These are phyloP conservation scores for Esperia sulphurella DNA, from an alignment of 2,888 invertebrate species.

Conservation along the genomic window DNA sequence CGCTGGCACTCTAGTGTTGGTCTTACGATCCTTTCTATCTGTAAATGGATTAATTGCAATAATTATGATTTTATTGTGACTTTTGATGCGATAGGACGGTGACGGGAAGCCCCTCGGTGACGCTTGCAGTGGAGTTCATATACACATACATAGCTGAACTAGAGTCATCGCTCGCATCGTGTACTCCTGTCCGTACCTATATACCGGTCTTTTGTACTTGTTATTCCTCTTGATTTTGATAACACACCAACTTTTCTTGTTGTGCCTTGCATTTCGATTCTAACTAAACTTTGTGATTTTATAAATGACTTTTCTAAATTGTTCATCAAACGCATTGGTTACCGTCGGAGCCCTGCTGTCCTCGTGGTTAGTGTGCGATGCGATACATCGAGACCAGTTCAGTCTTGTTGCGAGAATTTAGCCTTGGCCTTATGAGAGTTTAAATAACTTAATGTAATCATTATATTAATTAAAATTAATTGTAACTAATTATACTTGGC, in stretches of 20 bases:
- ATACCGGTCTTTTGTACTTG: constrained; percentile 12
- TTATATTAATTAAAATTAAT: constrained; percentile 55
- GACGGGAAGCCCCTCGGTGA: constrained; percentile 33
- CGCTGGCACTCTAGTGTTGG: constrained; percentile 78
- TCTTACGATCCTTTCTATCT: constrained; percentile 64
- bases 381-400: constrained; percentile 61
- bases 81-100: constrained; percentile 31
- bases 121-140: constrained; percentile 39
- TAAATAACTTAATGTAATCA: constrained; percentile 74
- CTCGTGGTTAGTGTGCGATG: constrained; percentile 51
- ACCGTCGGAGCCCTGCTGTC: constrained; percentile 12
- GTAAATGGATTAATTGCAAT: constrained; percentile 60
- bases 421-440: constrained; percentile 79
- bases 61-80: constrained; percentile 34
- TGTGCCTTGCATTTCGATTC: constrained; percentile 58
- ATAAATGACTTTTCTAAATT: constrained; percentile 15
- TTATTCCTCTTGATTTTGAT: constrained; percentile 29
- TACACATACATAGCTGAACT: constrained; percentile 38
- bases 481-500: constrained; percentile 56
- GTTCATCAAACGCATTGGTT: constrained; percentile 3
- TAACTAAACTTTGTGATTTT: constrained; percentile 13
- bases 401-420: constrained; percentile 79
- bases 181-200: constrained; percentile 20
- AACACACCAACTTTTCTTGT: constrained; percentile 61
- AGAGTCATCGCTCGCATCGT: constrained; percentile 35